These are phyloP conservation scores for Parapristionchus giblindavisi DNA, from an alignment of 2,888 invertebrate genomes.

Conservation along the genomic window DNA sequence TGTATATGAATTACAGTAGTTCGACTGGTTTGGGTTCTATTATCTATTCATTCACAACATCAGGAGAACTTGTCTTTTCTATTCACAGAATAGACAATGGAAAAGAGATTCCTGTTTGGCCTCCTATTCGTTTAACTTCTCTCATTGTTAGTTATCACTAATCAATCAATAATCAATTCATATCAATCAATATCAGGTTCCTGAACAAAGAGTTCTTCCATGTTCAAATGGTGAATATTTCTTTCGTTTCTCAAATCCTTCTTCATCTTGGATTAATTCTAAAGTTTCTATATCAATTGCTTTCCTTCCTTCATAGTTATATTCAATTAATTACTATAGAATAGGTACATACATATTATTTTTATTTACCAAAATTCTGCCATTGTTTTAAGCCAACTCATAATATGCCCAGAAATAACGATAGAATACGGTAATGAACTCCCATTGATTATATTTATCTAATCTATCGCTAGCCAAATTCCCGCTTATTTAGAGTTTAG, in stretches of 20 bases:
- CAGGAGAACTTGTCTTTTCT: conserved; percentile 63
- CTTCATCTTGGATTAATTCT: conserved; percentile 57
- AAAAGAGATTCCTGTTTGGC: conserved; percentile 58
- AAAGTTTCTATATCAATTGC: conserved; percentile 46
- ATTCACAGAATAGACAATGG: conserved; percentile 51
- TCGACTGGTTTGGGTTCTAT: not conserved
- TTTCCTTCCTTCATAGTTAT: not conserved
- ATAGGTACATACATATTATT: no score
- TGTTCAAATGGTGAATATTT: conserved; percentile 57
- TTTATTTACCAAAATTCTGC: no score
- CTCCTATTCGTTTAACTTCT: conserved; percentile 35
- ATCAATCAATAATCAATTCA: not conserved
- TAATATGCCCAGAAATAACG: no score
- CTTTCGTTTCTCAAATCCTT: conserved; percentile 58
- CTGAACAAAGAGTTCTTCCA: conserved; percentile 55
- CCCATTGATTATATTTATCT: no score
- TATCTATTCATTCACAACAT: conserved; percentile 50
- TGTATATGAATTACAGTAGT: not conserved
- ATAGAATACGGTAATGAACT: no score
- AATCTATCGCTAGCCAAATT: no score
- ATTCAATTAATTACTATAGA: not conserved
- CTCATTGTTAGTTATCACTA: not conserved
- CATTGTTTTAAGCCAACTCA: no score
- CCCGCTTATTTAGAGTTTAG: no score
- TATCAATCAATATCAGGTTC: no score